Conservation (phyloP, 2,797 vertebrate genomes). For the Semaprochilodus insignis region DNA sequence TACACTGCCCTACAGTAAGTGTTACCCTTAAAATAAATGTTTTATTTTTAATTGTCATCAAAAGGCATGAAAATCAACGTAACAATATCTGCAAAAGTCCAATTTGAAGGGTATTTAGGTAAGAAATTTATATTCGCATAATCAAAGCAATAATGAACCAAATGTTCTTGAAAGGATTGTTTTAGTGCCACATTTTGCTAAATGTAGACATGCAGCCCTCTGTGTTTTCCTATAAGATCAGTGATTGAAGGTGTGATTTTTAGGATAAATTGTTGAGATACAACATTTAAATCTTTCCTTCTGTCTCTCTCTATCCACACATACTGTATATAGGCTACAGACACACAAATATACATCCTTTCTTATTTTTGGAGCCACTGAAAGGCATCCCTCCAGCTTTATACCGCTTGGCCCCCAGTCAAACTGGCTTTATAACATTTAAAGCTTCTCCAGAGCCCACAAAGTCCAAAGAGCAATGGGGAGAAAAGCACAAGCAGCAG, state of each 20-base stretch:
- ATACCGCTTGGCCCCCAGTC: constrained; percentile 80
- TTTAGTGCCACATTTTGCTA: no score
- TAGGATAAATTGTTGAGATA: constrained; percentile 47
- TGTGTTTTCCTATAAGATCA: constrained; percentile 1
- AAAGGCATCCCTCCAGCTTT: constrained; percentile 74
- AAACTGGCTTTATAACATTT: constrained; percentile 87
- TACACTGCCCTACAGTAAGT: no score
- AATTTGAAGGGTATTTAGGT: no score
- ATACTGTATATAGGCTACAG: constrained; percentile 23
- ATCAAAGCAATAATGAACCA: no score
- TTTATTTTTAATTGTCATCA: no score
- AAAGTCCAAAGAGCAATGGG: constrained; percentile 82
- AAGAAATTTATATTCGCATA: no score
- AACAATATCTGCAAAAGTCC: no score
- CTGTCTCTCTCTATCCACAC: constrained; percentile 27
- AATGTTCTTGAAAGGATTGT: no score
- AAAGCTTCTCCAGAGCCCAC: constrained; percentile 84
- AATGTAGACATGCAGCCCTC: no score
- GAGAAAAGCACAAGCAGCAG: constrained; percentile 78
- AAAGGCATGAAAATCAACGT: no score
- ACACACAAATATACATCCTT: constrained; percentile 59
- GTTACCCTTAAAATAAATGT: no score
- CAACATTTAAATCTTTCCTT: constrained; percentile 34
- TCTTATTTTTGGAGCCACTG: constrained; percentile 80
- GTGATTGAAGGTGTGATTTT: constrained; percentile 44